These are phyloP conservation scores for Andrena bicolor DNA, from an alignment of 2,888 invertebrate species.

Conservation along the genomic window DNA sequence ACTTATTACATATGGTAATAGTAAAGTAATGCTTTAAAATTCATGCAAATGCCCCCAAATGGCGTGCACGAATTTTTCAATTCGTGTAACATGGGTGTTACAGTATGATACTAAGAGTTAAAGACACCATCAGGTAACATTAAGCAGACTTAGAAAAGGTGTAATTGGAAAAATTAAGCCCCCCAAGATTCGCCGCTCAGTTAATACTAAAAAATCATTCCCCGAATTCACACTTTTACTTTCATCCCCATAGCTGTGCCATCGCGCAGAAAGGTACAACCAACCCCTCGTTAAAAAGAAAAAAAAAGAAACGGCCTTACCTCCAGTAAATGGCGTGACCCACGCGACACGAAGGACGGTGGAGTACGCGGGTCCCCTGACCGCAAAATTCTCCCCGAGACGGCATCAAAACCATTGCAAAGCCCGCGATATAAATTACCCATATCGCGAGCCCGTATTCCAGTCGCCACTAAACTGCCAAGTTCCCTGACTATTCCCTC, in stretches of 20 bases:
- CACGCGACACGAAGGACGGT: slow-evolving; percentile 46
- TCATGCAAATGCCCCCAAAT: too few species aligned
- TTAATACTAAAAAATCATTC: not conserved
- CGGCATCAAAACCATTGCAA: slow-evolving; percentile 52
- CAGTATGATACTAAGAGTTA: too few species aligned
- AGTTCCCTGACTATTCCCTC: slow-evolving; percentile 50
- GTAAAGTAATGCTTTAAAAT: too few species aligned
- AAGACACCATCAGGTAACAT: too few species aligned
- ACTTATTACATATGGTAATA: too few species aligned
- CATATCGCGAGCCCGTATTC: slow-evolving; percentile 59
- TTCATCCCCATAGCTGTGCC: not conserved
- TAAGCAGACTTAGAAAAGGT: not conserved
- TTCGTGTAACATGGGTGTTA: too few species aligned
- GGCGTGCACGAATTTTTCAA: too few species aligned
- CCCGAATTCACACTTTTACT: not conserved
- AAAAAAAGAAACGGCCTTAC: slow-evolving; percentile 10
- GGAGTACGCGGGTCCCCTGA: slow-evolving; percentile 20
- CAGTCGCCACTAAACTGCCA: slow-evolving; percentile 58
- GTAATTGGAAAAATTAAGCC: not conserved
- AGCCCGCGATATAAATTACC: slow-evolving; percentile 60
- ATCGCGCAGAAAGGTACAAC: not conserved
- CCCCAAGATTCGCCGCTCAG: not conserved
- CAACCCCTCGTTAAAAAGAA: not conserved
- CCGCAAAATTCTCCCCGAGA: slow-evolving; percentile 48
- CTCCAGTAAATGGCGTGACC: slow-evolving; percentile 49